Evolutionary conservation across 1,140 invertebrate genomes (phyloP), one percentile per base, ranked within the genome.

Genomic region (Laupala kohalensis): DNA sequence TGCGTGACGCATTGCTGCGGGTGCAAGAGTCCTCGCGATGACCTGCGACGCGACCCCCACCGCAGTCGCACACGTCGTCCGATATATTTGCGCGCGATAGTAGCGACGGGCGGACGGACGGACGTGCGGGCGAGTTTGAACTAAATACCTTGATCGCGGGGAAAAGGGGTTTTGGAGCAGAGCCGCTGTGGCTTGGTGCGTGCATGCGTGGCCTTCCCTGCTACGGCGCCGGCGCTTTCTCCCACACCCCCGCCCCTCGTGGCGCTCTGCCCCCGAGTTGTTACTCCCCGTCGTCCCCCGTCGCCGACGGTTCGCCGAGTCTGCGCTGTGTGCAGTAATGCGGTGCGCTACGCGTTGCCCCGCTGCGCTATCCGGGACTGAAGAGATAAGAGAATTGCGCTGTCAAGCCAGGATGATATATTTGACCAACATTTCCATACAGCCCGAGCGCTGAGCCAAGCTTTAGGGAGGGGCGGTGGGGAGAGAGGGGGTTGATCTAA

Each of bases 331-430:
- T 68, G 28, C 28, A 64, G 62, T 70, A 62, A 19, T 64, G 25
- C 19, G 19, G 67, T 26, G 65, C 67, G 26, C 67, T 68, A 15
- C 15, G 28, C 28, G 71, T 28, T 37, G 64, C 66, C 30, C 30
- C 67, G 28, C 67, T 30, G 29, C 30, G 67, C 69, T 69, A 73
- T 71, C 72, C 71, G 74, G 75, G 72, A 74, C 73, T 72, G 74
- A 73, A 82, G 81, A 88, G 88, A 90, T 90, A 90, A 90, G 89
- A 89, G 89, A 90, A 90, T 90, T 90, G 89, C 87, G 88, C 88
- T 90, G 89, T 90, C 89, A 90, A 87, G 86, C 86, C 86, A 81
- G 88, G 88, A 90, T 90, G 89, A 90, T 90, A 90, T 90, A 90
- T 90, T 90, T 90, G 88, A 88, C 87, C 71, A 89, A 88, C 87